Evolutionary conservation across 1,140 invertebrate species (phyloP).

Genomic region (Drosophila erecta): DNA sequence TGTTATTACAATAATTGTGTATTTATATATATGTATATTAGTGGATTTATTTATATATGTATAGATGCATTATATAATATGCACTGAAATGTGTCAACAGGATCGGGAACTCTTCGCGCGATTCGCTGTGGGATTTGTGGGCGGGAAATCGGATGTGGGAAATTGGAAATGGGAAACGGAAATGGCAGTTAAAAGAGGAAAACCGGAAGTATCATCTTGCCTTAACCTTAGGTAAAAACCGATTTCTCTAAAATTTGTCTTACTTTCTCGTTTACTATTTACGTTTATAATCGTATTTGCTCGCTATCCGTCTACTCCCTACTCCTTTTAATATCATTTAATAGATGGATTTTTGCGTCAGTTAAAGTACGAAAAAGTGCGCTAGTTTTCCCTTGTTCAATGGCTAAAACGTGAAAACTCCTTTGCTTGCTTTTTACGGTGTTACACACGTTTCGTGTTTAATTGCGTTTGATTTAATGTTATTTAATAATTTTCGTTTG

Average conservation of each 20-base stretch:
- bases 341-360: constrained; percentile 28
- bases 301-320: neutral
- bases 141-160: neutral
- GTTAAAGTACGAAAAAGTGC: constrained; percentile 70
- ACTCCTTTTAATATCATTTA: constrained; percentile 13
- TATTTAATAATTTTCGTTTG: constrained; percentile 28
- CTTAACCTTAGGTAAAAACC: constrained; percentile 63
- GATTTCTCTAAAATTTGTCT: constrained; percentile 67
- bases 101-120: constrained; percentile 14
- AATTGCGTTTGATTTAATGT: constrained; percentile 40
- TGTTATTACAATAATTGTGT: constrained; percentile 58
- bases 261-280: constrained; percentile 56
- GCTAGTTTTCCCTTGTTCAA: constrained; percentile 34
- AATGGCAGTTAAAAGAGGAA: constrained; percentile 23
- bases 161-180: neutral
- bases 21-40: constrained; percentile 43
- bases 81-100: constrained; percentile 54
- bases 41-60: constrained; percentile 30
- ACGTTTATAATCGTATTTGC: constrained; percentile 21
- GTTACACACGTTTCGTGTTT: constrained; percentile 40
- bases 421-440: constrained; percentile 18
- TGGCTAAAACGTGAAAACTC: constrained; percentile 62
- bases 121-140: constrained; percentile 1
- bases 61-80: constrained; percentile 41
- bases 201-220: constrained; percentile 22